Percentiles rank a stretch among this genome's conserved stretches.
These are phyloP conservation scores for Thinocorus orbignyianus DNA, from an alignment of 2,113 vertebrate genomes.

Conservation along the genomic window DNA sequence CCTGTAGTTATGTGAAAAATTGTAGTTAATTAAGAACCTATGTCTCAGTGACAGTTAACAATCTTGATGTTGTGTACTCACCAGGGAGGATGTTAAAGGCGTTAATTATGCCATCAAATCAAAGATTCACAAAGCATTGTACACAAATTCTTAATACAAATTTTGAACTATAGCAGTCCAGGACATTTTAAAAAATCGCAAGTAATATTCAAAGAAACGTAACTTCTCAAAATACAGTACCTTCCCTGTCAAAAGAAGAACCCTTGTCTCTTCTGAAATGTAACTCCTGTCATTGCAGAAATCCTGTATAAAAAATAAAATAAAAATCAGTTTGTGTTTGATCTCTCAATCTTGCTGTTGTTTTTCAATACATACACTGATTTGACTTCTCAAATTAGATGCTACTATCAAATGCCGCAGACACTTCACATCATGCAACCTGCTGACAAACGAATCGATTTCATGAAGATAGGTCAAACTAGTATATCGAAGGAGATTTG, in stretches of 20 bases:
- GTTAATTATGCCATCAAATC: background rate
- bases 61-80: background rate
- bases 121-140: background rate
- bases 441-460: background rate
- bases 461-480: background rate
- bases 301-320: conserved; percentile 76
- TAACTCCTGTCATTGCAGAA: conserved; percentile 96
- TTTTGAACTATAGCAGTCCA: background rate
- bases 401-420: background rate
- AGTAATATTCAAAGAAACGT: background rate
- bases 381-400: background rate
- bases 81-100: background rate
- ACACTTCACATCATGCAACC: background rate
- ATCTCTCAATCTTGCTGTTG: background rate
- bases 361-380: background rate
- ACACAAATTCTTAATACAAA: background rate
- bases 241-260: conserved; percentile 94
- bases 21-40: background rate
- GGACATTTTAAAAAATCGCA: background rate
- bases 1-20: background rate
- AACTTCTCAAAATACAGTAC: conserved; percentile 71
- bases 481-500: background rate
- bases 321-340: background rate
- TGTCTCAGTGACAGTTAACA: background rate
- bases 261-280: conserved; percentile 88